A percentile compares a stretch with the other conserved stretches of the same genome.
Conservation (phyloP, 2,113 vertebrate genomes). For the Petroica traversi region DNA sequence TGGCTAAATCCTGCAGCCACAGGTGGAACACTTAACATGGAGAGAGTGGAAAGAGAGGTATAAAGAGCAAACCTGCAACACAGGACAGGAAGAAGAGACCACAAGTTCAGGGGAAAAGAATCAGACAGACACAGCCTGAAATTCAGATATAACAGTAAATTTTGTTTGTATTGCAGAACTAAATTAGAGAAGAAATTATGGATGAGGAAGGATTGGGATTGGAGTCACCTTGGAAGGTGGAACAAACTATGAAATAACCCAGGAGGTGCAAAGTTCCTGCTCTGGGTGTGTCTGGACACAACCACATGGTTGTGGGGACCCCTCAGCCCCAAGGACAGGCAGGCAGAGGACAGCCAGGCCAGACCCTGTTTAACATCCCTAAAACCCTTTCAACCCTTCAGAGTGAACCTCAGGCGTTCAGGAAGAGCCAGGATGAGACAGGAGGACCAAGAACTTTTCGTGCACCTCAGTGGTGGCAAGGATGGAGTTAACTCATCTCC, state of each 20-base stretch:
- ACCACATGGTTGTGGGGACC: neutral
- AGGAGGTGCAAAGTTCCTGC: neutral
- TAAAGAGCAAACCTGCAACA: neutral
- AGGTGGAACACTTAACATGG: too few species aligned
- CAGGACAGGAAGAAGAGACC: neutral
- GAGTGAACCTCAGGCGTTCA: neutral
- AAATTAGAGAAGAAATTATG: neutral
- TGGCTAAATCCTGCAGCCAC: neutral
- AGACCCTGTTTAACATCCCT: neutral
- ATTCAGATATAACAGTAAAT: neutral
- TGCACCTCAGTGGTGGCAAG: accelerated
- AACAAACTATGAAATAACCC: neutral
- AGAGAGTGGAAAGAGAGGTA: neutral
- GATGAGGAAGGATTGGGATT: neutral
- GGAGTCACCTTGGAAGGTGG: neutral
- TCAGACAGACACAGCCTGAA: neutral
- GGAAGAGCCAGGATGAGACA: neutral
- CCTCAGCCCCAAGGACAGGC: neutral
- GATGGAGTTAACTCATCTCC: conserved; percentile 1
- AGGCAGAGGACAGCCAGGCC: neutral
- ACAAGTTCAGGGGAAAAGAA: neutral
- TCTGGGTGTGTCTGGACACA: neutral
- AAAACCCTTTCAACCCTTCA: neutral
- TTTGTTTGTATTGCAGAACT: neutral
- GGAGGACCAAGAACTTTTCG: neutral